A percentile compares a stretch with the other conserved stretches of the same genome.
phyloP scores from a whole-genome alignment of 1,140 invertebrate species.

The Copidosoma floridanum region DNA sequence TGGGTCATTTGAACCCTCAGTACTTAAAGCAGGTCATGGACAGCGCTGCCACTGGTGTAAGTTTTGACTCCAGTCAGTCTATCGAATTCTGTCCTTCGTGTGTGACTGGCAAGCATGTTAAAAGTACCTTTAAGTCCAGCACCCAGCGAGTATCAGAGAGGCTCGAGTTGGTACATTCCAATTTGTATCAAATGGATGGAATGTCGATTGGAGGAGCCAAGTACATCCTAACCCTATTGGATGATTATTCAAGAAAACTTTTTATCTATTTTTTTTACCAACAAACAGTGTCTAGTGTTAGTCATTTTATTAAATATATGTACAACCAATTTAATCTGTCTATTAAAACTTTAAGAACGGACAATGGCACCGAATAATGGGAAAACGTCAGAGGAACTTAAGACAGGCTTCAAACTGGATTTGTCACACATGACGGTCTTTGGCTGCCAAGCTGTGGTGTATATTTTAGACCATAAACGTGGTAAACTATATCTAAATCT shows the following conservation, averaged over 20 bases:
- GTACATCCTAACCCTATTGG: slow-evolving; percentile 43
- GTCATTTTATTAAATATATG: slow-evolving; percentile 38
- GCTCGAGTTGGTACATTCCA: slow-evolving; percentile 36
- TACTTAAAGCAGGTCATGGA: not conserved
- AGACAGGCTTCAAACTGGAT: slow-evolving; percentile 36
- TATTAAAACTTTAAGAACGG: slow-evolving; percentile 38
- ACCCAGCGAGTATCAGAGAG: not conserved
- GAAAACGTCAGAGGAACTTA: slow-evolving; percentile 41
- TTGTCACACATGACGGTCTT: slow-evolving; percentile 45
- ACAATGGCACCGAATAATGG: slow-evolving; percentile 45
- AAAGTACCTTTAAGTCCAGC: slow-evolving; percentile 18
- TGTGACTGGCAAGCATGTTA: not conserved
- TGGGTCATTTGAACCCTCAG: not conserved
- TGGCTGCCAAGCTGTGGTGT: slow-evolving; percentile 40
- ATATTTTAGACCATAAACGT: slow-evolving; percentile 43
- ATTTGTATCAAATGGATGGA: slow-evolving; percentile 35
- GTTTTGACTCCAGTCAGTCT: not conserved
- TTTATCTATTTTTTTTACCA: slow-evolving; percentile 44
- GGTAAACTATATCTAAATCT: slow-evolving; percentile 44
- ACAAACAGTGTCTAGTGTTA: slow-evolving; percentile 38
- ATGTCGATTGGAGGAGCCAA: slow-evolving; percentile 32
- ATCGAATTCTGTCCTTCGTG: not conserved
- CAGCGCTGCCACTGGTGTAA: not conserved
- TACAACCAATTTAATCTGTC: slow-evolving; percentile 42
- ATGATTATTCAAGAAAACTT: slow-evolving; percentile 39